Evolutionary conservation across 2,888 invertebrate species (phyloP).

Genomic region (Phengaris alcon): DNA sequence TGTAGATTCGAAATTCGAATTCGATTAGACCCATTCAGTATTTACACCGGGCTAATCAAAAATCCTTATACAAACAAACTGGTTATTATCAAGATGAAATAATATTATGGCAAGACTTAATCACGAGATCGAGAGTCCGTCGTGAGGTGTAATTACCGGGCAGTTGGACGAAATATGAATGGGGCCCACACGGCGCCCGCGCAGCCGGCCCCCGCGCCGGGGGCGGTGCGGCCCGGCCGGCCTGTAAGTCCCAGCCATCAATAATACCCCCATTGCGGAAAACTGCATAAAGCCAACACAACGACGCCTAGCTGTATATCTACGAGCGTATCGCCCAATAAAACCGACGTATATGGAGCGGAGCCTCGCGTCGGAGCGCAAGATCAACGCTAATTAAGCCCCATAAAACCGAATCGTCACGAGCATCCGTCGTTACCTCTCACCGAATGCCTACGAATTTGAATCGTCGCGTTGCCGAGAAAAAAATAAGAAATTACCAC

Average conservation of each 20-base stretch:
- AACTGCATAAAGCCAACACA: conserved; percentile 31
- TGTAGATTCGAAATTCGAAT: no score
- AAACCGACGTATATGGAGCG: conserved; percentile 64
- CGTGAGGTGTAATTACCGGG: conserved; percentile 63
- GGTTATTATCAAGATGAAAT: conserved; percentile 53
- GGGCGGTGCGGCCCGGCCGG: conserved; percentile 42
- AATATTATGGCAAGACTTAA: conserved; percentile 65
- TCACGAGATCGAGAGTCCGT: conserved; percentile 56
- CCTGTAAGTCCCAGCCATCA: conserved; percentile 2
- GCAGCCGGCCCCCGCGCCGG: conserved; percentile 43
- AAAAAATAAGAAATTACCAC: conserved; percentile 59
- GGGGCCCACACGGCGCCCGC: conserved; percentile 55
- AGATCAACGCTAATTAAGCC: conserved; percentile 73
- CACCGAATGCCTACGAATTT: conserved; percentile 57
- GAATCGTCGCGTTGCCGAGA: conserved; percentile 46
- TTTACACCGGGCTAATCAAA: conserved; percentile 28
- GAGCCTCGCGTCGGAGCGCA: conserved; percentile 50
- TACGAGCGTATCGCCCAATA: conserved; percentile 64
- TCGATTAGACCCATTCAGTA: not conserved
- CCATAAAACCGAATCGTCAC: conserved; percentile 72
- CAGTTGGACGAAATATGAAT: conserved; percentile 71
- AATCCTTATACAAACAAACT: conserved; percentile 33
- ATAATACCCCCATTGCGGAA: conserved; percentile 29
- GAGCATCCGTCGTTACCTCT: conserved; percentile 64
- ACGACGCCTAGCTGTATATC: conserved; percentile 61